phyloP scores from a whole-genome alignment of 2,888 invertebrate genomes.

The Diarsia dahlii region DNA sequence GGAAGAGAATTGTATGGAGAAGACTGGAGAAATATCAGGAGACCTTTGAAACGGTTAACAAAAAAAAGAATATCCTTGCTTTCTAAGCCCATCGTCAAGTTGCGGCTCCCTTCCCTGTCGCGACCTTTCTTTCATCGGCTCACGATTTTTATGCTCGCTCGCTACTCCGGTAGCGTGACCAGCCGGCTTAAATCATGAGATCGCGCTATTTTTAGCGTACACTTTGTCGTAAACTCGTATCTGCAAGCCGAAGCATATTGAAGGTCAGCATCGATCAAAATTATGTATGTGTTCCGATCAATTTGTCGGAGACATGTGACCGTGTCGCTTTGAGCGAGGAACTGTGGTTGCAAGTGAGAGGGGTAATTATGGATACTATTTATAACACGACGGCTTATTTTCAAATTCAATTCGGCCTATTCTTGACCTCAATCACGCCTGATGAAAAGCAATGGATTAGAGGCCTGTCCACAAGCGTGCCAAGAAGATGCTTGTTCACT shows the following conservation, averaged over 20 bases:
- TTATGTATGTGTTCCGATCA: constrained; percentile 51
- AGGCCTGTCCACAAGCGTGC: neutral
- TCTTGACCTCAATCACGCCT: no score
- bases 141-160: constrained; percentile 77
- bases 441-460: neutral
- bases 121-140: constrained; percentile 68
- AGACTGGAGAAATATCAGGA: neutral
- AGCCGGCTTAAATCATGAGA: constrained; percentile 76
- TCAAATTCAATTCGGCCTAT: no score
- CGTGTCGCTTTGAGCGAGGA: constrained; percentile 8
- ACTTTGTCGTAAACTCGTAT: constrained; percentile 78
- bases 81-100: constrained; percentile 61
- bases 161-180: constrained; percentile 75
- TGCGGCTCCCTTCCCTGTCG: constrained; percentile 59
- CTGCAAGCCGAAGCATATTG: constrained; percentile 64
- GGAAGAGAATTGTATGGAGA: neutral
- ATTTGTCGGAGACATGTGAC: constrained; percentile 6
- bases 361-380: neutral
- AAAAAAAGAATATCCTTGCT: neutral
- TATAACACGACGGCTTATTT: neutral
- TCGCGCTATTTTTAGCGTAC: constrained; percentile 78
- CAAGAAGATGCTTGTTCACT: no score
- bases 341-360: neutral
- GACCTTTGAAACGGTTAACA: neutral
- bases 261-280: constrained; percentile 72